Base-by-base conservation (phyloP, 2,888 invertebrate genomes). In the Amorpha juglandis region DNA sequence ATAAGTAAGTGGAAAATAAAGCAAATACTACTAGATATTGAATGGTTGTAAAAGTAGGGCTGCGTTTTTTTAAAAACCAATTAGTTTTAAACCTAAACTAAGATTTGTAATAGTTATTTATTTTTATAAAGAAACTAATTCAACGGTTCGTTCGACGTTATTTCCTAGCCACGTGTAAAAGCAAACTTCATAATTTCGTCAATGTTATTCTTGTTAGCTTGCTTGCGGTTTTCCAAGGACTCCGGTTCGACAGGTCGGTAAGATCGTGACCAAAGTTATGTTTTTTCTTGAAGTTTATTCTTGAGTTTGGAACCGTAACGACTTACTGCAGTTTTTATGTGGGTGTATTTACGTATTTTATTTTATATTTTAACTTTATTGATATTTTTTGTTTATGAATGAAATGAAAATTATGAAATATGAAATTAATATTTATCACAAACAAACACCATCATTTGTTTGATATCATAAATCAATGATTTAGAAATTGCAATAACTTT, bases 211-310 rank as follows among this genome's bases (percentile, higher is more conserved):
- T 19, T 55, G n/a, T 55, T 55, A 55, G 16, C 16, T 55, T 19
- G 16, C 6, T 19, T 19, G 64, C 11, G 45, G 38, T 16, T 42
- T 38, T 47, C 9, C 47, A 53, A 53, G 64, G 51, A 50, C 55
- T 27, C 47, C 21, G n/a, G n/a, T n/a, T n/a, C n/a, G 42, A 51
- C n/a, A 53, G n/a, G 21, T 33, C 35, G 63, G 35, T 50, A 19
- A 42, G 38, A 38, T 58, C 38, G 38, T 58, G 38, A 38, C 14
- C 6, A 38, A 42, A n/a, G 35, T 38, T 16, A 16, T 4, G 55
- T 55, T 55, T 55, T 35, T 38, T 55, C 55, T 35, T 55, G 16
- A 55, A 38, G 35, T 55, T 58, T 55, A 3, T 35, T 38, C 16
- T 55, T 58, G 38, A n/a, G 35, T 16, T 55, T 38, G 42, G 42